Evolutionary conservation across 2,888 invertebrate species (phyloP).

Genomic region (Didymodactylos carnosus): DNA sequence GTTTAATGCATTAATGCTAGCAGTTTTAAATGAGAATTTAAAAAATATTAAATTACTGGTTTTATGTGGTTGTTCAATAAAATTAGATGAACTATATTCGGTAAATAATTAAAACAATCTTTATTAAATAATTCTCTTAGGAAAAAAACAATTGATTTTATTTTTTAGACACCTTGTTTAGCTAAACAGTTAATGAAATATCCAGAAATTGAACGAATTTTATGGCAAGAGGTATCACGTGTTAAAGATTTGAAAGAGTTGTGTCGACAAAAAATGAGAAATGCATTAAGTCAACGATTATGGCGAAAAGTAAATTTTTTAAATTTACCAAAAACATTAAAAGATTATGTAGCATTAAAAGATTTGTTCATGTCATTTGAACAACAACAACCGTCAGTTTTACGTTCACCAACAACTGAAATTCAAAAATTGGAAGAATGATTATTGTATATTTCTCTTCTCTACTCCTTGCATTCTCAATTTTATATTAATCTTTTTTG

Average conservation of each 20-base stretch:
- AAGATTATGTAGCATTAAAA: slow-evolving; percentile 25
- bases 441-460: no score
- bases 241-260: slow-evolving; percentile 16
- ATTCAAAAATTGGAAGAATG: no score
- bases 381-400: no score
- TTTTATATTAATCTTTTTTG: no score
- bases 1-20: background rate
- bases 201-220: slow-evolving; percentile 1
- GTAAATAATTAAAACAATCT: no score
- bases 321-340: slow-evolving; percentile 23
- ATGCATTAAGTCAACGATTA: slow-evolving; percentile 20
- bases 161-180: background rate
- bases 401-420: no score
- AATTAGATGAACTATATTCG: background rate
- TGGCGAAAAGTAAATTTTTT: slow-evolving; percentile 20
- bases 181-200: background rate
- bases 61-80: slow-evolving; percentile 1
- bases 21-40: slow-evolving; percentile 5
- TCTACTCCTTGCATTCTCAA: no score
- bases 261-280: slow-evolving; percentile 20
- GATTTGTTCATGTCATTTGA: slow-evolving; percentile 15
- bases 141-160: no score
- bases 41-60: slow-evolving; percentile 1
- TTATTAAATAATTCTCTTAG: no score
- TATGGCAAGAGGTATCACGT: slow-evolving; percentile 15